Percentiles rank a stretch among this genome's conserved stretches.
Conservation (phyloP, 2,797 vertebrate species). For the Lagocephalus sceleratus region DNA sequence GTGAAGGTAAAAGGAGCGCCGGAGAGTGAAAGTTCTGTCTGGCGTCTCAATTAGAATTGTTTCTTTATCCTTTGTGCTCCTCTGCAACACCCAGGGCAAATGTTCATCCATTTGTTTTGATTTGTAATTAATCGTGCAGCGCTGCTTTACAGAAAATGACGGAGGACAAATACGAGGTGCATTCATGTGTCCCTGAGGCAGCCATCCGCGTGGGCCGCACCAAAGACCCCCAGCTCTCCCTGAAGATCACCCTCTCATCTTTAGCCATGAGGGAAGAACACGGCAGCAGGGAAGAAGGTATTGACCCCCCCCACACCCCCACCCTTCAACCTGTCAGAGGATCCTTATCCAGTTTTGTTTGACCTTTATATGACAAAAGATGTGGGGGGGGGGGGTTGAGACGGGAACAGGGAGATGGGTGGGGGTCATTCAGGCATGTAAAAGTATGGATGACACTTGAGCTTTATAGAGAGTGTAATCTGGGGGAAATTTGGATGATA, state of each 20-base stretch:
- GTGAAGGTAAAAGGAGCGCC: not conserved
- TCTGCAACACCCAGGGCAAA: too few species aligned
- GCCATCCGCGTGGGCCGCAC: constrained; percentile 85
- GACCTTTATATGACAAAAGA: constrained; percentile 27
- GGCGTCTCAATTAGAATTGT: too few species aligned
- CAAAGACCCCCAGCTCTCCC: constrained; percentile 81
- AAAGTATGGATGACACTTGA: constrained; percentile 13
- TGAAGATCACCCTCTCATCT: constrained; percentile 92
- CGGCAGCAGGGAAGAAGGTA: constrained; percentile 84
- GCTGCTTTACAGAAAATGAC: constrained; percentile 84
- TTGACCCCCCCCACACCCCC: not conserved
- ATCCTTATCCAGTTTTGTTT: constrained; percentile 19
- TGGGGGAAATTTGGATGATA: constrained; percentile 5
- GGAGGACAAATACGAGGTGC: constrained; percentile 86
- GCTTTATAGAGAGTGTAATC: constrained; percentile 5
- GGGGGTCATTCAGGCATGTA: not conserved
- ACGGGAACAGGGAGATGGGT: not conserved
- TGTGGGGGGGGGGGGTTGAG: not conserved
- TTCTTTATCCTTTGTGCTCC: not conserved
- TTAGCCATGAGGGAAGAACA: constrained; percentile 84
- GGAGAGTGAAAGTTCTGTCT: not conserved
- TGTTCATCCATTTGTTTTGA: not conserved
- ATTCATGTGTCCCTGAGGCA: constrained; percentile 82
- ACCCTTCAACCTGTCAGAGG: not conserved
- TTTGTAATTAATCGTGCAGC: constrained; percentile 23